A percentile compares a stretch with the other conserved stretches of the same genome.
Evolutionary conservation across 2,888 invertebrate genomes (phyloP).

Genomic region (Byasa hedistus): DNA sequence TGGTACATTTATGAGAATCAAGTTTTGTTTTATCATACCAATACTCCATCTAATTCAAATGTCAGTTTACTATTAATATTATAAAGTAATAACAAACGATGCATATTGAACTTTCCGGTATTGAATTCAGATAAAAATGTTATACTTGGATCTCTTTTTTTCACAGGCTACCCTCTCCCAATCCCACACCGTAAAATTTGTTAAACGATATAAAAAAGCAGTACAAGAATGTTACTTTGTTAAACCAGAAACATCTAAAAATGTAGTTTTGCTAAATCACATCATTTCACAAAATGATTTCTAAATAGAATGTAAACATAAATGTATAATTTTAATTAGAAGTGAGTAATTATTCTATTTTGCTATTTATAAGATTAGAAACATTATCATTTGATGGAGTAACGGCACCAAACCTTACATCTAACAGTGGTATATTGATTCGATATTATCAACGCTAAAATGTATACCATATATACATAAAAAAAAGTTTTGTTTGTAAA

Average conservation of each 20-base stretch:
- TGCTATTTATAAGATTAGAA: background rate
- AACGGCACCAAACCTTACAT: slow-evolving; percentile 50
- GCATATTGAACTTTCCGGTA: background rate
- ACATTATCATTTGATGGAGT: slow-evolving; percentile 39
- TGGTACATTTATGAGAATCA: no score
- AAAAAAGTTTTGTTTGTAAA: background rate
- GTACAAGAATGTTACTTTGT: no score
- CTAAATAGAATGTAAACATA: no score
- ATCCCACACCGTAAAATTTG: no score
- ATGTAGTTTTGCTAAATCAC: no score
- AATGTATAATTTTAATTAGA: background rate
- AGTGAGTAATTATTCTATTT: background rate
- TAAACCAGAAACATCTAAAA: no score
- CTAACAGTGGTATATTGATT: slow-evolving; percentile 50
- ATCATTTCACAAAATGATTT: no score
- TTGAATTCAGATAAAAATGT: no score
- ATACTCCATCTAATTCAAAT: slow-evolving; percentile 42
- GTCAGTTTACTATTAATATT: background rate
- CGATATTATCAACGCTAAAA: slow-evolving; percentile 44
- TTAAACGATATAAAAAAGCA: no score
- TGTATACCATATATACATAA: background rate
- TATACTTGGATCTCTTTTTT: no score
- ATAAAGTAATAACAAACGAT: background rate
- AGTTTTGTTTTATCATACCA: slow-evolving; percentile 50
- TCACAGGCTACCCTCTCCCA: no score